Percentiles rank a stretch among this genome's conserved stretches.
Conservation (phyloP, 2,113 vertebrate species). For the Holacanthus passer region DNA sequence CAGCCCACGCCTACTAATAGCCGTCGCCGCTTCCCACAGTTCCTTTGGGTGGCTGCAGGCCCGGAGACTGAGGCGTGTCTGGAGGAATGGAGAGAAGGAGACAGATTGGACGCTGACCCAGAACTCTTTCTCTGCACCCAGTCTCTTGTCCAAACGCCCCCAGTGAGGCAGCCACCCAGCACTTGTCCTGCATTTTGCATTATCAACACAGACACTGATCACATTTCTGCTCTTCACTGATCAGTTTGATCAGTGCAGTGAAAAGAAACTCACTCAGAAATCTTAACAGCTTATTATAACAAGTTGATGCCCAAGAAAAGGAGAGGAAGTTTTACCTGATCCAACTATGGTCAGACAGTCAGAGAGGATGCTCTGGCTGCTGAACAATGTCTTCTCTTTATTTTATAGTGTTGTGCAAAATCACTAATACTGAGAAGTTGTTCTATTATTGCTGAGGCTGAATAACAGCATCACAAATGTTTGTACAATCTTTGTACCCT, state of each 20-base stretch:
- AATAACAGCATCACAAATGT: neutral
- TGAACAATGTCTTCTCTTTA: neutral
- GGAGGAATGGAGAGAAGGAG: neutral
- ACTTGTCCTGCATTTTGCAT: neutral
- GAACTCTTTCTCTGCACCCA: neutral
- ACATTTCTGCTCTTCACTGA: neutral
- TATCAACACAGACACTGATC: neutral
- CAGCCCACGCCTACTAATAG: slow-evolving; percentile 67
- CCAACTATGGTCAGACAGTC: neutral
- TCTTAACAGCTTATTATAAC: neutral
- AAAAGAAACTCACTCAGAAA: neutral
- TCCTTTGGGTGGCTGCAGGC: slow-evolving; percentile 29
- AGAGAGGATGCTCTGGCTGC: neutral
- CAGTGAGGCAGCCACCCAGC: neutral
- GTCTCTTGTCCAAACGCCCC: neutral
- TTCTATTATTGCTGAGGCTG: neutral
- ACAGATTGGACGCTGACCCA: neutral
- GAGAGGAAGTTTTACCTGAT: neutral
- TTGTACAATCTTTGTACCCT: too few relatives aligned
- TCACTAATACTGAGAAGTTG: neutral
- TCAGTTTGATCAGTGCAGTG: neutral
- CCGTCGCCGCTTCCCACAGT: slow-evolving; percentile 7
- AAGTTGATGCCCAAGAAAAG: neutral
- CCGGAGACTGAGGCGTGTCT: slow-evolving; percentile 41
- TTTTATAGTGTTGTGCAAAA: neutral